Percentiles rank a stretch among this genome's conserved stretches.
These are phyloP conservation scores for Andrena dorsata DNA, from an alignment of 2,888 invertebrate genomes.

Conservation along the genomic window DNA sequence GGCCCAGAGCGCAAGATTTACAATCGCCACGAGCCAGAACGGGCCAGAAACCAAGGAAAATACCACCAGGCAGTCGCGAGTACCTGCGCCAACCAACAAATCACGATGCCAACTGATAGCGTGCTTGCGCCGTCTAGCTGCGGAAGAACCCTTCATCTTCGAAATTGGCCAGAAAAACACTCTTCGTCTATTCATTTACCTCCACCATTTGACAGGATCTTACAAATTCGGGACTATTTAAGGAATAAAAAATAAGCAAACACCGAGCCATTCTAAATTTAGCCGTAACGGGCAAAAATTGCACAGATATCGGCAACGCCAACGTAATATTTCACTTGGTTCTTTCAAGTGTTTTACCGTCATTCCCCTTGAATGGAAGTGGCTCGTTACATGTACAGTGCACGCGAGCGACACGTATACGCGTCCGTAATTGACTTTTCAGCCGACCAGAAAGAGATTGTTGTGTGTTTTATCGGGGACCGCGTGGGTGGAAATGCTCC, in stretches of 20 bases:
- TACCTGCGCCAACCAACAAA: constrained; percentile 55
- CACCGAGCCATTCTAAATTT: neutral
- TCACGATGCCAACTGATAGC: constrained; percentile 37
- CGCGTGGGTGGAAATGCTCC: constrained; percentile 56
- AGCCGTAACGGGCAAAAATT: neutral
- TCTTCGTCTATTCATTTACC: too few relatives aligned
- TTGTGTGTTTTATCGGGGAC: constrained; percentile 44
- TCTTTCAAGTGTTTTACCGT: neutral
- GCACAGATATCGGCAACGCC: neutral
- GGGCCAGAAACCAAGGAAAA: constrained; percentile 69
- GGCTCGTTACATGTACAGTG: neutral
- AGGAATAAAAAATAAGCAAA: neutral
- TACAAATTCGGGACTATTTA: too few relatives aligned
- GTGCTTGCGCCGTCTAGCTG: neutral
- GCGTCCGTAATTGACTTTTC: constrained; percentile 50
- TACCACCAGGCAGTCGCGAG: constrained; percentile 59
- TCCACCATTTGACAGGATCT: neutral
- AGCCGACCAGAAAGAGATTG: constrained; percentile 42
- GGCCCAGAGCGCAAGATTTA: constrained; percentile 74
- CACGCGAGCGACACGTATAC: constrained; percentile 21
- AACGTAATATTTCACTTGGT: neutral
- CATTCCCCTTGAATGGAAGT: constrained; percentile 27
- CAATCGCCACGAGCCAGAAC: constrained; percentile 75
- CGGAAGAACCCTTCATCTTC: neutral
- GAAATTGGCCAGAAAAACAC: neutral